Conservation (phyloP, 2,113 vertebrate genomes). For the Aegithalos caudatus region DNA sequence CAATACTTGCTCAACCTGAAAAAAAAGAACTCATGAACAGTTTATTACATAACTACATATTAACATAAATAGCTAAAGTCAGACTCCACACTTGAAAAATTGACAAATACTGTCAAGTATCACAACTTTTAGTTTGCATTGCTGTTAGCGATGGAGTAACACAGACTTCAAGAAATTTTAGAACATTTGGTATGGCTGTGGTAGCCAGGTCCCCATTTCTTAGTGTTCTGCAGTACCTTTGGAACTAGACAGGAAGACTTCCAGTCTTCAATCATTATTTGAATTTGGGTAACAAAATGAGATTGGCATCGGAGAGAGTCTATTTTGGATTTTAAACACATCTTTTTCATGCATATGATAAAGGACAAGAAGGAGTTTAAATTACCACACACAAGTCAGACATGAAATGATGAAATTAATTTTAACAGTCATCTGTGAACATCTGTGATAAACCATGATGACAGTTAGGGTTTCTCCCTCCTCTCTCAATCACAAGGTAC, state of each 20-base stretch:
- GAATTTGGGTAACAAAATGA: neutral
- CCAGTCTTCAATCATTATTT: neutral
- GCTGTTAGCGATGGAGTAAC: neutral
- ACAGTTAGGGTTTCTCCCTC: neutral
- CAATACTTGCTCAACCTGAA: neutral
- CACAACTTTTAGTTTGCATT: neutral
- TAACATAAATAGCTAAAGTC: neutral
- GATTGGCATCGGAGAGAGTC: neutral
- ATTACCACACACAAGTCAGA: neutral
- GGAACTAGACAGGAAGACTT: neutral
- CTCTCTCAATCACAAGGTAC: neutral
- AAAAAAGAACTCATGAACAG: neutral
- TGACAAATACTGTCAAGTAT: neutral
- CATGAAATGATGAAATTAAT: neutral
- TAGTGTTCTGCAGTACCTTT: neutral
- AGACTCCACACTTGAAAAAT: neutral
- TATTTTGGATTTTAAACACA: neutral
- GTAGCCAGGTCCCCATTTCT: neutral
- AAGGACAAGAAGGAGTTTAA: neutral
- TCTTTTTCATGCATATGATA: neutral
- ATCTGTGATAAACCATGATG: neutral
- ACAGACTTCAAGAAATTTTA: neutral
- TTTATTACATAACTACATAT: neutral
- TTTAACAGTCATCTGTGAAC: neutral
- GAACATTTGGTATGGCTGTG: neutral